Conservation (phyloP, 2,888 invertebrate species). For the Cerceris rybyensis region DNA sequence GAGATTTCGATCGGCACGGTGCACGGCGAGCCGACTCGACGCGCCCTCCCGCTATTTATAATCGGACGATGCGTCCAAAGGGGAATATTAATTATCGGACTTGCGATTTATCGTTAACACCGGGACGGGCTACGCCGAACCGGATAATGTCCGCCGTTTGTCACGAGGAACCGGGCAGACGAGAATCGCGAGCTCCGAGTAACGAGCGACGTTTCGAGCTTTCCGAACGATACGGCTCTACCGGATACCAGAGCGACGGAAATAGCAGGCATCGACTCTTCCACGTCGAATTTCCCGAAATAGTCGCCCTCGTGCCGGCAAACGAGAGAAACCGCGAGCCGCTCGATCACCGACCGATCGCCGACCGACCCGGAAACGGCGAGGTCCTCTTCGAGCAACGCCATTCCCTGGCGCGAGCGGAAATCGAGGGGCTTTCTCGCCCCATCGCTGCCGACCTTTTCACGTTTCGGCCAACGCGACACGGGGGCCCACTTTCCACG, state of each 20-base stretch:
- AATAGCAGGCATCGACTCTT: conserved; percentile 20
- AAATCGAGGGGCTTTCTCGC: too few relatives aligned
- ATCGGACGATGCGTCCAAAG: conserved; percentile 35
- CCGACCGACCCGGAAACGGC: too few relatives aligned
- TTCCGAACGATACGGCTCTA: conserved; percentile 8
- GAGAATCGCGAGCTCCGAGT: conserved; percentile 19
- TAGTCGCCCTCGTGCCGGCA: neutral
- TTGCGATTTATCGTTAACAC: conserved; percentile 52
- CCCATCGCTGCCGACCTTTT: too few relatives aligned
- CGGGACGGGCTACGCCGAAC: conserved; percentile 13
- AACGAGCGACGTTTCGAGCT: conserved; percentile 20
- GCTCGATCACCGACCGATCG: too few relatives aligned
- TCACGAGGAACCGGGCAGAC: conserved; percentile 27
- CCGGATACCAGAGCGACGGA: conserved; percentile 11
- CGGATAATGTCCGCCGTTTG: conserved; percentile 44
- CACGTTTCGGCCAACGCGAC: too few relatives aligned
- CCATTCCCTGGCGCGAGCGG: too few relatives aligned
- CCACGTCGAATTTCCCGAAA: conserved; percentile 9
- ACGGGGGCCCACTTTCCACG: too few relatives aligned
- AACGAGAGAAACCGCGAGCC: neutral
- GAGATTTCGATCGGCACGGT: too few relatives aligned
- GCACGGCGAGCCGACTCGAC: neutral
- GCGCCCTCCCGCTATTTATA: conserved; percentile 39
- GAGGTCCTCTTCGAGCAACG: too few relatives aligned
- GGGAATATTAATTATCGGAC: conserved; percentile 52